These are phyloP conservation scores for Hirtodrosophila trivittata DNA, from an alignment of 2,888 invertebrate genomes.

Conservation along the genomic window DNA sequence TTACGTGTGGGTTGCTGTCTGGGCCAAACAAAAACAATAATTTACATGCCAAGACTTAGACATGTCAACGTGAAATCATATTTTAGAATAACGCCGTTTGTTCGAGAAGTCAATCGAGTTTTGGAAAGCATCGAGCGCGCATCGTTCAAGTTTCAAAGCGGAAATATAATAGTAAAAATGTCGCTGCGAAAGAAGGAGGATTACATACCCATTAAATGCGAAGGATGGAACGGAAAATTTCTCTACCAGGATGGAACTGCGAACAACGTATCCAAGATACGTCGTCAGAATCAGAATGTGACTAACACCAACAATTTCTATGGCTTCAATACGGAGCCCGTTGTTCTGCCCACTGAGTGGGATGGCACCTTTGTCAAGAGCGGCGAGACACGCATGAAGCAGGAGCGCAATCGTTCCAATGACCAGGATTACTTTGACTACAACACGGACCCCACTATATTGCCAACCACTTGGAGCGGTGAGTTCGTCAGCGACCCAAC, in stretches of 20 bases:
- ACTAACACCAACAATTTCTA: constrained; percentile 82
- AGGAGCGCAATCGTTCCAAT: constrained; percentile 82
- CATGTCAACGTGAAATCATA: constrained; percentile 67
- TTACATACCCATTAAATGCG: constrained; percentile 83
- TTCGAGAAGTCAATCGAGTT: constrained; percentile 58
- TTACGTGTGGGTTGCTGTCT: constrained; percentile 31
- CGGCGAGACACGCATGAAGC: constrained; percentile 75
- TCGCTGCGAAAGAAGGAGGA: constrained; percentile 79
- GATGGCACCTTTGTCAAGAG: constrained; percentile 82
- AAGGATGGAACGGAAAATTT: constrained; percentile 84
- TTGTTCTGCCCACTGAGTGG: constrained; percentile 81
- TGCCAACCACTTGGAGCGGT: constrained; percentile 82
- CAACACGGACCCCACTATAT: constrained; percentile 75
- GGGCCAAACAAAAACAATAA: constrained; percentile 41
- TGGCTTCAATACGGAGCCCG: constrained; percentile 80
- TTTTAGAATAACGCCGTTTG: constrained; percentile 64
- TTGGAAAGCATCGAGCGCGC: constrained; percentile 44
- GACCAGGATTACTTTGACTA: constrained; percentile 81
- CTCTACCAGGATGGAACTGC: constrained; percentile 76
- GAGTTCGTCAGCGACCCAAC: constrained; percentile 81
- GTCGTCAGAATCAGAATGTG: constrained; percentile 81
- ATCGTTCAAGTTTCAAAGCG: constrained; percentile 29
- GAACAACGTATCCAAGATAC: constrained; percentile 81
- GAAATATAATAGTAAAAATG: constrained; percentile 68
- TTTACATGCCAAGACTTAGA: constrained; percentile 57